Conservation (phyloP, 2,888 invertebrate genomes). For the Drosophila tanythrix region DNA sequence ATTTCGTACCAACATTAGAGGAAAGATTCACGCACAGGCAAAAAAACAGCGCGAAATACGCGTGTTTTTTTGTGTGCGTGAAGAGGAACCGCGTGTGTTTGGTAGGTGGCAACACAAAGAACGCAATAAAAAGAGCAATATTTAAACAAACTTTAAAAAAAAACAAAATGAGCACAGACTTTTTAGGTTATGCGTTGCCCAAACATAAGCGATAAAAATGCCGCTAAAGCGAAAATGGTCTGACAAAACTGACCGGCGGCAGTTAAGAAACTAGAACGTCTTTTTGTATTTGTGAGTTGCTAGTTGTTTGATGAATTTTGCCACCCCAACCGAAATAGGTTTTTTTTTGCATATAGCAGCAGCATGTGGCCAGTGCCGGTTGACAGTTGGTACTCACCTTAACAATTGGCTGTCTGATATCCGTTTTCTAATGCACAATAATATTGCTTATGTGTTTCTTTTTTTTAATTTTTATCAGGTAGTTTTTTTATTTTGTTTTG, state of each 20-base stretch:
- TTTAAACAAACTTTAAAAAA: slow-evolving; percentile 71
- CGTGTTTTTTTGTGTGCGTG: slow-evolving; percentile 36
- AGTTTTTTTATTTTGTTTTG: slow-evolving; percentile 19
- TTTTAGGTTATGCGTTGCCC: slow-evolving; percentile 67
- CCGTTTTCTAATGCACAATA: slow-evolving; percentile 62
- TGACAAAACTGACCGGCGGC: slow-evolving; percentile 4
- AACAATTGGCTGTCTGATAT: slow-evolving; percentile 25
- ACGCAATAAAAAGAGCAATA: slow-evolving; percentile 56
- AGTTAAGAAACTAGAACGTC: slow-evolving; percentile 28
- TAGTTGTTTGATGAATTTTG: slow-evolving; percentile 14
- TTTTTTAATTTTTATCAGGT: slow-evolving; percentile 29
- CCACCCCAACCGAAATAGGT: slow-evolving; percentile 55
- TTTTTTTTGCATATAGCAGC: slow-evolving; percentile 26
- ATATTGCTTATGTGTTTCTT: slow-evolving; percentile 63
- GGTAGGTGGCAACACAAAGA: slow-evolving; percentile 60
- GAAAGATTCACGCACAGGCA: neutral
- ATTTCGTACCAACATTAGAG: slow-evolving; percentile 24
- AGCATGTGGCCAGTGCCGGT: slow-evolving; percentile 66
- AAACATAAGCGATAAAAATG: slow-evolving; percentile 59
- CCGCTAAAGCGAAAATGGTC: slow-evolving; percentile 55
- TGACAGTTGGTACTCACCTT: slow-evolving; percentile 49
- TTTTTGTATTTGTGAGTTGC: slow-evolving; percentile 8
- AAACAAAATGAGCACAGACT: slow-evolving; percentile 58
- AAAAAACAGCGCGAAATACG: slow-evolving; percentile 51
- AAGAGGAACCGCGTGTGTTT: slow-evolving; percentile 65